A percentile compares a stretch with the other conserved stretches of the same genome.
These are phyloP conservation scores for Littorina saxatilis DNA, from an alignment of 1,140 invertebrate genomes.

Conservation along the genomic window DNA sequence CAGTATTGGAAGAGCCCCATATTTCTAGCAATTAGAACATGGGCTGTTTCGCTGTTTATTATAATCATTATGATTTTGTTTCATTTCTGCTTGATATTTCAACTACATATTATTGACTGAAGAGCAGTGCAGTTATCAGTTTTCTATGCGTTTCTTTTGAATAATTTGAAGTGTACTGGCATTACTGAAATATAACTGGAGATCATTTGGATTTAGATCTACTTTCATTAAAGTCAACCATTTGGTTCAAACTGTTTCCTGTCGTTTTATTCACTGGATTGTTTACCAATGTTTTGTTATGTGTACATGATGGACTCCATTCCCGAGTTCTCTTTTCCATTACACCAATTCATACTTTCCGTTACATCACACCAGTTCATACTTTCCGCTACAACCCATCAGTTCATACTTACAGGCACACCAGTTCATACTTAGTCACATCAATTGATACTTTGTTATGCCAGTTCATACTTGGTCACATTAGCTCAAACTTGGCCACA, in stretches of 20 bases:
- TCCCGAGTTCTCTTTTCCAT: too few relatives aligned
- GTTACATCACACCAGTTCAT: too few relatives aligned
- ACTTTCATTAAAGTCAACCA: slow-evolving; percentile 22
- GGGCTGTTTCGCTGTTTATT: background rate
- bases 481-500: too few relatives aligned
- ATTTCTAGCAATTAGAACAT: background rate
- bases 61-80: background rate
- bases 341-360: too few relatives aligned
- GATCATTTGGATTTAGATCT: slow-evolving; percentile 27
- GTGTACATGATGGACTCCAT: too few relatives aligned
- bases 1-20: background rate
- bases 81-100: slow-evolving; percentile 4
- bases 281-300: background rate
- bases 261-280: background rate
- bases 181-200: slow-evolving; percentile 6
- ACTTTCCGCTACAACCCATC: too few relatives aligned
- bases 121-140: background rate
- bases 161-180: background rate
- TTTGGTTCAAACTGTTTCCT: background rate
- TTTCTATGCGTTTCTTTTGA: background rate
- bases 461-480: too few relatives aligned
- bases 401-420: too few relatives aligned
- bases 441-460: too few relatives aligned
- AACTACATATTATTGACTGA: background rate
- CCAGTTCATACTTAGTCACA: too few relatives aligned